Conservation (phyloP, 1,140 invertebrate genomes). For the Heterodera schachtii region DNA sequence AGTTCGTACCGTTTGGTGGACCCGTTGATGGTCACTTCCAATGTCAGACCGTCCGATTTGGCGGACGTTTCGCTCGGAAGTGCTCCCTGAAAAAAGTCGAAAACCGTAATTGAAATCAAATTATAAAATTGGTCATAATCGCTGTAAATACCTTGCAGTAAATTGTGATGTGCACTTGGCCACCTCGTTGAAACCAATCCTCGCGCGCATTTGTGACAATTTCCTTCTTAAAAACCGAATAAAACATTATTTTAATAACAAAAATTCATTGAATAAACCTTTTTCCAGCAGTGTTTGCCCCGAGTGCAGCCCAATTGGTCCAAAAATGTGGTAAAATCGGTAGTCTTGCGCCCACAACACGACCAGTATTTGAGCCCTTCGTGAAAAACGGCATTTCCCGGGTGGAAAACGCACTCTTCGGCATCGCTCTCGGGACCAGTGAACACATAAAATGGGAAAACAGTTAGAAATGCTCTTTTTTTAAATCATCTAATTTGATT, state of each 20-base stretch:
- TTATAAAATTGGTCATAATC: too few relatives aligned
- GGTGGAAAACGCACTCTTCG: conserved; percentile 79
- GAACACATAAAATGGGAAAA: conserved; percentile 71
- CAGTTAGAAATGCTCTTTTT: conserved; percentile 71
- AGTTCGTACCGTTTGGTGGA: conserved; percentile 82
- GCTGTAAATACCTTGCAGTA: conserved; percentile 46
- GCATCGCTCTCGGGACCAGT: conserved; percentile 74
- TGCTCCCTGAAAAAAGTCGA: conserved; percentile 73
- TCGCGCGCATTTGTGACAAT: conserved; percentile 47
- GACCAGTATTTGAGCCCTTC: conserved; percentile 97
- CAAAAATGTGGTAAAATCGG: conserved; percentile 88
- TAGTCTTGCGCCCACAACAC: conserved; percentile 88
- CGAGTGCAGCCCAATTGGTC: conserved; percentile 81
- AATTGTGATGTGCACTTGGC: conserved; percentile 54
- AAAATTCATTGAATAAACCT: conserved; percentile 63
- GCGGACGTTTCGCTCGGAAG: conserved; percentile 77
- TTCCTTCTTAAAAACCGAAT: conserved; percentile 44
- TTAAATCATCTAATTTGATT: conserved; percentile 75
- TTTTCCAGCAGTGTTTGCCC: conserved; percentile 86
- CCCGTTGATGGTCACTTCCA: conserved; percentile 75
- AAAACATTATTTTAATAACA: conserved; percentile 1
- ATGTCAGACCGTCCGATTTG: conserved; percentile 81
- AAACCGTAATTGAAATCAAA: background rate
- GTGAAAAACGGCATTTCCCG: conserved; percentile 90
- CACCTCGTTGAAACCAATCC: conserved; percentile 59